Evolutionary conservation across 1,140 invertebrate genomes (phyloP), one percentile per base, ranked within the genome.

Genomic region (Aphis gossypii): DNA sequence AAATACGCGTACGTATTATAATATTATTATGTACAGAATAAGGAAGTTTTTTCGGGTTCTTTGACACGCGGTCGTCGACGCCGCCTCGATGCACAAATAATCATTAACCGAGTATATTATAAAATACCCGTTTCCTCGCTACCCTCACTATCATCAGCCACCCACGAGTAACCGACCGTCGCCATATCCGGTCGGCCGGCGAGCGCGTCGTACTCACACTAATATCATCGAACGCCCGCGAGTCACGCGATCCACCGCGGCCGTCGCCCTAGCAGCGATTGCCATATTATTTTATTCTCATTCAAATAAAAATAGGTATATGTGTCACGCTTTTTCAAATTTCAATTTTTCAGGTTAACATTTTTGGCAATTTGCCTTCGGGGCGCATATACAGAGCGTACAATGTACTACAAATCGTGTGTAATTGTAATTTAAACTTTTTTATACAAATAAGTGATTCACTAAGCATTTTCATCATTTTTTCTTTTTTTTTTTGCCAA

Each of bases 91-190:
- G n/a, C 82, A 83, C 82, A 83, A 83, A 83, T 83, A 83, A 83
- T 83, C 82, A 83, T 83, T 83, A 83, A 76, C 60, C 11, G 30
- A 76, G 60, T 76, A 68, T 68, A 68, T 68, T 68, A 68, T 68
- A n/a, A 68, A 68, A 68, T n/a, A 68, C 60, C 30, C 60, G 60
- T 30, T 68, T 68, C 30, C 60, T 68, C 2, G 6, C 35, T 38
- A 83, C 76, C 35, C 35, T 21, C 76, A 35, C 76, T 20, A 5
- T 23, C 20, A 5, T 23, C 20, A n/a, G 23, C 30, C 60, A 68
- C 60, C 60, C 9, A n/a, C 11, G 14, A 76, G 60, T n/a, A 76
- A 76, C 60, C 60, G 14, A 76, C 60, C 60, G 14, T 25, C 60
- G 60, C 60, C 60, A 76, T 76, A 76, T 76, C 30, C 60, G 30